These are phyloP conservation scores for Cardinalis cardinalis DNA, from an alignment of 2,113 vertebrate species.

Conservation along the genomic window DNA sequence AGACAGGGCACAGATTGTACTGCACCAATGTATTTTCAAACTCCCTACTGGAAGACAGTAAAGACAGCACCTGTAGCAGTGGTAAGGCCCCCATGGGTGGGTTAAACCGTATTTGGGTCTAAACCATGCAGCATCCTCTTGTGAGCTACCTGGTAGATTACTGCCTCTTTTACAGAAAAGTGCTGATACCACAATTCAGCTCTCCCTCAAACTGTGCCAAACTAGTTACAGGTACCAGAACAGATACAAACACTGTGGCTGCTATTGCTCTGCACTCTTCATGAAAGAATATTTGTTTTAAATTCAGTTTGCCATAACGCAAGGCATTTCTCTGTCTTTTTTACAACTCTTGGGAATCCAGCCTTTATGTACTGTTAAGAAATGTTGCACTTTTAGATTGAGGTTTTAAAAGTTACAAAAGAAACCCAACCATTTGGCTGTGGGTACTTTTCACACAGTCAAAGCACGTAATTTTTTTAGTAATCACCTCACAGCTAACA, in stretches of 20 bases:
- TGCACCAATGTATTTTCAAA: not conserved
- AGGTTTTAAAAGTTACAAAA: not conserved
- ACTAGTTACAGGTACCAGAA: not conserved
- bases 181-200: not conserved
- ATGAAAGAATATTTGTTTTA: not conserved
- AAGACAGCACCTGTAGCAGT: not conserved
- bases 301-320: not conserved
- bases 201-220: not conserved
- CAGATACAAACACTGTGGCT: not conserved
- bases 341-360: not conserved
- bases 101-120: not conserved
- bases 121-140: not conserved
- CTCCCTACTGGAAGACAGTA: rapidly evolving
- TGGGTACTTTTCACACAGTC: not conserved
- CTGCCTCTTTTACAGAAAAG: not conserved
- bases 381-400: rapidly evolving
- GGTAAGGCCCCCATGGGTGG: not conserved
- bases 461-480: not conserved
- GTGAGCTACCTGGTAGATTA: not conserved
- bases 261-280: not conserved
- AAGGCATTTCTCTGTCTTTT: not conserved
- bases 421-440: not conserved
- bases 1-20: not conserved
- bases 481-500: not conserved
- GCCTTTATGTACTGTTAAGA: not conserved